phyloP scores from a whole-genome alignment of 2,797 vertebrate species.

The Vespertilio murinus region DNA sequence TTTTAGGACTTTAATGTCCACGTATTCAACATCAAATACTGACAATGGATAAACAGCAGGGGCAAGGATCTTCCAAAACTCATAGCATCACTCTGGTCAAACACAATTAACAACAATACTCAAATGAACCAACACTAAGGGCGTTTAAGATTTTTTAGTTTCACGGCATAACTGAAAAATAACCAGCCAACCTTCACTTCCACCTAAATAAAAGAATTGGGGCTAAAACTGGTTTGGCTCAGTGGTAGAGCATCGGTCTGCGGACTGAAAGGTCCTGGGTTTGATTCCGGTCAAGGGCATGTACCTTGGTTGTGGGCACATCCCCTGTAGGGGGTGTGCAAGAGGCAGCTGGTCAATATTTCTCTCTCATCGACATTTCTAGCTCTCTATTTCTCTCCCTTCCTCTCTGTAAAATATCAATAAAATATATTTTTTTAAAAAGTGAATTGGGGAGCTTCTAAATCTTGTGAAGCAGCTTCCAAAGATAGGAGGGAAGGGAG shows the following conservation, averaged over 20 bases:
- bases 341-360: too few species aligned
- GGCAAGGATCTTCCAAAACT: neutral
- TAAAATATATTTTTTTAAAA: too few species aligned
- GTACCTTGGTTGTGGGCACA: too few species aligned
- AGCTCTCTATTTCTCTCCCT: too few species aligned
- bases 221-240: too few species aligned
- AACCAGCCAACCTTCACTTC: neutral
- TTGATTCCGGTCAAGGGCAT: too few species aligned
- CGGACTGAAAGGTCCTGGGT: too few species aligned
- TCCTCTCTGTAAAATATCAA: too few species aligned
- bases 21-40: constrained; percentile 24
- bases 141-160: neutral
- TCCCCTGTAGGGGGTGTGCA: too few species aligned
- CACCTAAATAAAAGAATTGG: too few species aligned
- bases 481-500: neutral
- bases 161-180: neutral
- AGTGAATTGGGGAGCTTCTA: neutral
- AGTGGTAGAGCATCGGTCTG: too few species aligned
- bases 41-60: neutral
- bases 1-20: constrained; percentile 62
- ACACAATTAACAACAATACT: neutral
- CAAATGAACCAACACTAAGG: neutral
- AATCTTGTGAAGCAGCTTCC: neutral
- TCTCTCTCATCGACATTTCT: too few species aligned
- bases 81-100: neutral